Percentiles rank a stretch among this genome's conserved stretches.
phyloP scores from a whole-genome alignment of 2,888 invertebrate genomes.

The Drosophila emarginata region DNA sequence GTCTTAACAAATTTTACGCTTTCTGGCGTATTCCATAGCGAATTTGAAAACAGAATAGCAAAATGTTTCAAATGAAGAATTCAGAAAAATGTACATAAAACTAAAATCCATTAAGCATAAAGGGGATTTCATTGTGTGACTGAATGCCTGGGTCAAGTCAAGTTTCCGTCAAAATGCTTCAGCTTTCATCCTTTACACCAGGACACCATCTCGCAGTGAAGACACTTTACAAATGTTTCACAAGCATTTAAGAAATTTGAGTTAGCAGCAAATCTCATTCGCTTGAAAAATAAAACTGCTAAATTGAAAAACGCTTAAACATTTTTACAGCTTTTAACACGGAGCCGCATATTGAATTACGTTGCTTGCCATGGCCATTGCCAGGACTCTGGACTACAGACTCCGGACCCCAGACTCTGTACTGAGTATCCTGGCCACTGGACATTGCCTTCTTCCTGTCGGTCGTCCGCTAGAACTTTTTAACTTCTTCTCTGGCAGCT shows the following conservation, averaged over 20 bases:
- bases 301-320: constrained; percentile 76
- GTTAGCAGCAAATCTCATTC: constrained; percentile 67
- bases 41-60: neutral
- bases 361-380: constrained; percentile 28
- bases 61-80: neutral
- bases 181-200: neutral
- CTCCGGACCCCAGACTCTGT: constrained; percentile 30
- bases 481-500: constrained; percentile 38
- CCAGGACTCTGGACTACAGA: constrained; percentile 20
- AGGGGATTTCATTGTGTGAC: neutral
- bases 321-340: constrained; percentile 75
- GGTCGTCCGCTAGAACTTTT: constrained; percentile 59
- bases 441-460: constrained; percentile 42
- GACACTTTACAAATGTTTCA: constrained; percentile 50
- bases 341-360: constrained; percentile 74
- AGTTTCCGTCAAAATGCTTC: constrained; percentile 4
- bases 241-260: constrained; percentile 62
- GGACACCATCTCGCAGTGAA: neutral
- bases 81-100: neutral
- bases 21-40: too few relatives aligned
- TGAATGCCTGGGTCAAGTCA: neutral
- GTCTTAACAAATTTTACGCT: too few relatives aligned
- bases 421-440: constrained; percentile 36
- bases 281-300: constrained; percentile 68
- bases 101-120: neutral